These are phyloP conservation scores for Pachliopta kotzebuea DNA, from an alignment of 2,888 invertebrate species.

Conservation along the genomic window DNA sequence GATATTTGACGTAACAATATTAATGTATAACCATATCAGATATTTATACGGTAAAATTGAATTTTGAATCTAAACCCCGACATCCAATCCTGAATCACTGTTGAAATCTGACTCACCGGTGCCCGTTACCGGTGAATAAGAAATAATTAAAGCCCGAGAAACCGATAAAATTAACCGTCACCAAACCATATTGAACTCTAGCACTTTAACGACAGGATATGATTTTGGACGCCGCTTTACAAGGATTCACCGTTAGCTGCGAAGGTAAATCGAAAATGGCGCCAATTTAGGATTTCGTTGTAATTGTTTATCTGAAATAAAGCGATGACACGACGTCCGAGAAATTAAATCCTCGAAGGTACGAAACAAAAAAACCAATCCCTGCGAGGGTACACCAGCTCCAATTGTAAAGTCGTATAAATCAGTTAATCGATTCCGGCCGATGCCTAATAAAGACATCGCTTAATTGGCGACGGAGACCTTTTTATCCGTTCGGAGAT, in stretches of 20 bases:
- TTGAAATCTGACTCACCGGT: conserved; percentile 57
- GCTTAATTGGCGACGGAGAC: conserved; percentile 11
- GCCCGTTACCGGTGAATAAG: conserved; percentile 72
- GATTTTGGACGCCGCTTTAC: conserved; percentile 34
- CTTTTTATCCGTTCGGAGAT: conserved; percentile 7
- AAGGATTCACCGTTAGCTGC: conserved; percentile 55
- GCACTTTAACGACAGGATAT: conserved; percentile 40
- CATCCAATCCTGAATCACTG: conserved; percentile 39
- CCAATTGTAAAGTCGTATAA: conserved; percentile 10
- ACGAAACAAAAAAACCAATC: neutral
- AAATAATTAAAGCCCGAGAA: conserved; percentile 68
- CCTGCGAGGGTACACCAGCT: conserved; percentile 7
- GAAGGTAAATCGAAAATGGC: conserved; percentile 55
- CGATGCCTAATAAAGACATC: conserved; percentile 19
- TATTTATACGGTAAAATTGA: neutral
- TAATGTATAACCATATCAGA: neutral
- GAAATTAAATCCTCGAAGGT: too few species aligned
- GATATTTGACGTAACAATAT: too few species aligned
- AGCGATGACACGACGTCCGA: conserved; percentile 32
- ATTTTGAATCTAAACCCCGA: conserved; percentile 30
- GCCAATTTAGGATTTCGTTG: conserved; percentile 67
- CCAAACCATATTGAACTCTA: conserved; percentile 44
- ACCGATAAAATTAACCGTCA: conserved; percentile 47
- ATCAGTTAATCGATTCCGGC: conserved; percentile 22
- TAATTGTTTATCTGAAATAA: conserved; percentile 44